Base-by-base conservation (phyloP, 1,140 invertebrate genomes). In the Colletes gigas region DNA sequence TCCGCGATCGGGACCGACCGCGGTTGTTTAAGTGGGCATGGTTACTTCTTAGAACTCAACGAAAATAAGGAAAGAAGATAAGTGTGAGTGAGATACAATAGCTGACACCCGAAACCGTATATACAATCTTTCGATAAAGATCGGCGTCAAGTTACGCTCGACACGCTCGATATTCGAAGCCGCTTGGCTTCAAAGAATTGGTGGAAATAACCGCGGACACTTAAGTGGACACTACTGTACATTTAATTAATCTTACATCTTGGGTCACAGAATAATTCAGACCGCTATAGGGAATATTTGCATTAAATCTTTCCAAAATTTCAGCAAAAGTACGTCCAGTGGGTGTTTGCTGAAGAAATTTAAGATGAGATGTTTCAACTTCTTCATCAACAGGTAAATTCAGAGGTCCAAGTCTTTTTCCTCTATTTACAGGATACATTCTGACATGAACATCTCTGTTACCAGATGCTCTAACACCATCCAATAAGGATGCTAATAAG, bases 391-490 rank as follows among this genome's bases (percentile, higher is more conserved):
- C 97, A 9, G 96, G 95, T 62, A 96, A 95, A 89, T 96, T 96
- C 60, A 99, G 94, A 39, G 98, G 98, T 57, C 98, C 97, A 78
- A 99, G 95, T 81, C 99, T 94, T 88, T 97, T 96, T 0, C 98
- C 97, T 78, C 98, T 94, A 62, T 97, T 95, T 63, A 98, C 98
- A 19, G 94, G 94, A 68, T 94, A 94, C 94, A 98, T 98, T 89
- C 97, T 97, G 4, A 99, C 97, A 94, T 99, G 98, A n/a, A 99
- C 97, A 94, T 99, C 98, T 88, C 97, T 95, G 92, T 99, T 99
- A 2, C 99, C 99, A 41, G 98, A 98, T 19, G 98, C 98, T 86
- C 99, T 94, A 14, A 99, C 98, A 62, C 98, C 98, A 94, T 99
- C 99, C 78, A 99, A 92, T 15, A 99, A 92, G 6, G 99, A 99